A percentile compares a stretch with the other conserved stretches of the same genome.
Evolutionary conservation across 2,113 vertebrate genomes (phyloP).

Genomic region (Oplegnathus fasciatus): DNA sequence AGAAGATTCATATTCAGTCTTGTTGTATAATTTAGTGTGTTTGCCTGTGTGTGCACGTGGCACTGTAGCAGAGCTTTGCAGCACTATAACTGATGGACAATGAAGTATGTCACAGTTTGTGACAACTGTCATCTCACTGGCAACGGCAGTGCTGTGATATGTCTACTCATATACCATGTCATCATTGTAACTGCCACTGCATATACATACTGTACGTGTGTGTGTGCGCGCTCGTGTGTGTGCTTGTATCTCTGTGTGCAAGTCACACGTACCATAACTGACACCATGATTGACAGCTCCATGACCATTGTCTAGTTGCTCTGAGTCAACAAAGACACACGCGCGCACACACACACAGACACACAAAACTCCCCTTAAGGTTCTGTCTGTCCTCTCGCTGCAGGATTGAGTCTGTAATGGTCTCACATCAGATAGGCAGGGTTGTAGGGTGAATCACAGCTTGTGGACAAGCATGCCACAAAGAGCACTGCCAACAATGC

Average conservation of each 20-base stretch:
- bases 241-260: neutral
- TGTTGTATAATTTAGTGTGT: neutral
- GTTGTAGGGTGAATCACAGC: conserved; percentile 38
- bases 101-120: conserved; percentile 26
- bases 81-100: conserved; percentile 14
- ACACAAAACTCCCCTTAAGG: neutral
- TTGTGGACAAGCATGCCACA: conserved; percentile 18
- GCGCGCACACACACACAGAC: neutral
- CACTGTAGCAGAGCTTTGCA: neutral
- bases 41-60: neutral
- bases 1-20: neutral
- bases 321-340: conserved; percentile 9
- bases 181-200: neutral
- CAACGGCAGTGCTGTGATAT: conserved; percentile 5
- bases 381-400: conserved; percentile 20
- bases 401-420: conserved; percentile 23
- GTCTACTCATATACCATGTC: conserved; percentile 20
- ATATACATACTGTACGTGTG: neutral
- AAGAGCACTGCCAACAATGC: conserved; percentile 12
- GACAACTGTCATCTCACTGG: conserved; percentile 33
- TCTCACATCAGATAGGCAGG: conserved; percentile 38
- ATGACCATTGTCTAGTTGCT: conserved; percentile 32
- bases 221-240: neutral
- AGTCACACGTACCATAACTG: neutral
- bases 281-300: conserved; percentile 41